Base-by-base conservation (phyloP, 2,888 invertebrate genomes). In the Drosophila subsilvestris region DNA sequence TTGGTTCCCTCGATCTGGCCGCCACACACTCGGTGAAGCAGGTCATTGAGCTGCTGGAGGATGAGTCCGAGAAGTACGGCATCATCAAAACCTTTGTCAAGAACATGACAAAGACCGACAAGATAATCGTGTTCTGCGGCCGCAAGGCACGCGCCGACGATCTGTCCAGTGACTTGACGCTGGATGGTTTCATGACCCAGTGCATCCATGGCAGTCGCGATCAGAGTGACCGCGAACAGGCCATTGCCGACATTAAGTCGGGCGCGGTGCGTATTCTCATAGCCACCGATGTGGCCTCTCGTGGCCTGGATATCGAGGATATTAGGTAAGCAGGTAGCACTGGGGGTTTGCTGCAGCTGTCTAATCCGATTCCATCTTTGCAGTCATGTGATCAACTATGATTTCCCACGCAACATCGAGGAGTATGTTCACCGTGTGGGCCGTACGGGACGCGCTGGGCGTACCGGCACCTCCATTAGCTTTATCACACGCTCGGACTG, bases 401-500 rank as follows among this genome's bases (percentile, higher is more conserved):
- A 99, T 92, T 98, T 98, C 88, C 98, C 98, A 0, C 94, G 96
- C 17, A 97, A 98, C 86, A 97, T 98, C 84, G 98, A 98, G 91
- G 98, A 99, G 88, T 99, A 98, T 92, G 92, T 92, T 0, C 98
- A 99, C 90, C 94, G 98, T 70, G 97, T 99, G n/a, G 98, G 98
- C 0, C 94, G 99, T 69, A 99, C 98, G 0, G 99, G 98, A 0
- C 94, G 98, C 65, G 98, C 99, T 17, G 98, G 98, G 17, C 94
- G 94, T 68, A 94, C 94, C 0, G 98, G 99, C 0, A 95, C 95
- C 58, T 95, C 98, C 0, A 94, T 98, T 42, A 96, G 97, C 60
- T 95, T 96, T 81, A 93, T 99, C 74, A 95, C 98, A 0, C 93
- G 96, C 45, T 93, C 92, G 27, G 98, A 98, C 91, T 98, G 98